phyloP scores from a whole-genome alignment of 2,113 vertebrate species.

The Delphinus delphis region DNA sequence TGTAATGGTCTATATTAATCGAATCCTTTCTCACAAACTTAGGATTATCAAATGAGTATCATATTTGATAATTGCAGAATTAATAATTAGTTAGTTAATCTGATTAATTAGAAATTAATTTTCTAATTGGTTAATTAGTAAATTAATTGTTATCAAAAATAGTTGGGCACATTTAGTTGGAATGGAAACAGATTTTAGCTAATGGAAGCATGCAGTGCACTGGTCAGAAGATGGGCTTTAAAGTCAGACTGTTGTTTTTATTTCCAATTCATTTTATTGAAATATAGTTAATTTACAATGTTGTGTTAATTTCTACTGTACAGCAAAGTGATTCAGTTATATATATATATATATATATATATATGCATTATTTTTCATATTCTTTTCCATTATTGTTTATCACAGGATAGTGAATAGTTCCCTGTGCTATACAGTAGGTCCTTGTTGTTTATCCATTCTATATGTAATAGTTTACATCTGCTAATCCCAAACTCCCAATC shows the following conservation, averaged over 20 bases:
- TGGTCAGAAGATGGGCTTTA: not conserved
- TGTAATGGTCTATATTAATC: not conserved
- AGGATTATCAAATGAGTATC: not conserved
- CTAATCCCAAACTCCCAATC: not conserved
- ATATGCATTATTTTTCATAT: not conserved
- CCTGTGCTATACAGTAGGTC: not conserved
- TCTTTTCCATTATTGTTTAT: not conserved
- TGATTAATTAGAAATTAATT: no score
- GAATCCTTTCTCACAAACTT: not conserved
- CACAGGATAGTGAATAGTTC: not conserved
- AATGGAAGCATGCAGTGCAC: not conserved
- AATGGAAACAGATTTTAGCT: not conserved
- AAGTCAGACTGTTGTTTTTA: not conserved
- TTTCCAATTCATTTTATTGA: not conserved
- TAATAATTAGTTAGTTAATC: no score
- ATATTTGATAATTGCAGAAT: not conserved
- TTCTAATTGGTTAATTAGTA: no score
- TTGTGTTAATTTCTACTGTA: not conserved
- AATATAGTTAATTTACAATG: not conserved
- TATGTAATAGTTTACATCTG: not conserved
- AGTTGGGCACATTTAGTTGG: not conserved
- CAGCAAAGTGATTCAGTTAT: not conserved
- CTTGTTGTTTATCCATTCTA: not conserved
- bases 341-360: not conserved
- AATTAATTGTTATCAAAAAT: not conserved